These are phyloP conservation scores for Drosophila leonis DNA, from an alignment of 2,888 invertebrate species.

Conservation along the genomic window DNA sequence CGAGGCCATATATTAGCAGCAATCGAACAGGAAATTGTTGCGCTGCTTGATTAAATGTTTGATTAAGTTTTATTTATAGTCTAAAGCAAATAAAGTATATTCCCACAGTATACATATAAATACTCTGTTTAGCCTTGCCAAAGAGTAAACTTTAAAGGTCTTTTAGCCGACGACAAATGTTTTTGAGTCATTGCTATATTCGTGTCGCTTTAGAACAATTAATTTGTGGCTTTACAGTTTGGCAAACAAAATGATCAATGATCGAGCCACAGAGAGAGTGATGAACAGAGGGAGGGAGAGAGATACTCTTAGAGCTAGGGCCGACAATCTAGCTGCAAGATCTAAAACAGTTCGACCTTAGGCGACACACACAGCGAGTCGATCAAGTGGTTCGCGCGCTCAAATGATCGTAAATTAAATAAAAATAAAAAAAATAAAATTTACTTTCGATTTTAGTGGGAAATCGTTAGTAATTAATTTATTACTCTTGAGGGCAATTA, in stretches of 20 bases:
- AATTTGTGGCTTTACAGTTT: constrained; percentile 47
- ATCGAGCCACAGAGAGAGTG: constrained; percentile 5
- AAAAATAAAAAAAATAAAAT: constrained; percentile 28
- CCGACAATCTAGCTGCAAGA: constrained; percentile 6
- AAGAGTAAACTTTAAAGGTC: constrained; percentile 39
- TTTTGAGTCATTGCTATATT: constrained; percentile 22
- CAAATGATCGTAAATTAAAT: constrained; percentile 68
- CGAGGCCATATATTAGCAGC: not conserved
- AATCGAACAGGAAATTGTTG: constrained; percentile 7
- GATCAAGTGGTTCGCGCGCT: constrained; percentile 32
- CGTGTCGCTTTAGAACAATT: constrained; percentile 66
- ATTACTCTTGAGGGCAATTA: constrained; percentile 67
- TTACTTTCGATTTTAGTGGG: constrained; percentile 65
- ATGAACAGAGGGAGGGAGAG: not conserved
- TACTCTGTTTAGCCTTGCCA: constrained; percentile 35
- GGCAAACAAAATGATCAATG: constrained; percentile 21
- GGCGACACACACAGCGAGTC: constrained; percentile 21
- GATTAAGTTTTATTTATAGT: constrained; percentile 3
- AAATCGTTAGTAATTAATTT: constrained; percentile 62
- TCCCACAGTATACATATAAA: constrained; percentile 9
- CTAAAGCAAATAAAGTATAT: not conserved
- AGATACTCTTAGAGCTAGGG: not conserved
- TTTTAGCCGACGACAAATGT: constrained; percentile 33
- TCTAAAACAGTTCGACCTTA: constrained; percentile 36
- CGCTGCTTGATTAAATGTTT: not conserved